Evolutionary conservation across 2,888 invertebrate species (phyloP).

Genomic region (Macrophya alboannulata): DNA sequence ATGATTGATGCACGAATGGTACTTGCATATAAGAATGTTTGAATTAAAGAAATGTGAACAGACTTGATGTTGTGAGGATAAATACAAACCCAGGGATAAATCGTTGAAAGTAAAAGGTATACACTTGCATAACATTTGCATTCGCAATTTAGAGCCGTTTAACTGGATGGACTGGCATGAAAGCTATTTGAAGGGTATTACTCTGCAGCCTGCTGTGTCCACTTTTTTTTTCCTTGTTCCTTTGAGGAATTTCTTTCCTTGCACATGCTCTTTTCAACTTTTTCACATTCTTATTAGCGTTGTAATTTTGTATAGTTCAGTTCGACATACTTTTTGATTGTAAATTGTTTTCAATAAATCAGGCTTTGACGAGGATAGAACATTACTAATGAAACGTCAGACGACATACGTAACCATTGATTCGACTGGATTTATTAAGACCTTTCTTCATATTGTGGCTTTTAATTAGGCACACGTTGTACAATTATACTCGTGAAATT

Average conservation of each 20-base stretch:
- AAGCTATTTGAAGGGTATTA: not conserved
- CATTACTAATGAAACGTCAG: too few relatives aligned
- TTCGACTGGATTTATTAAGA: too few relatives aligned
- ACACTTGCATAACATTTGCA: conserved; percentile 1
- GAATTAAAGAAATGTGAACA: not conserved
- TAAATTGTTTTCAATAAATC: too few relatives aligned
- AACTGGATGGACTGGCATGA: not conserved
- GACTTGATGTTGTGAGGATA: not conserved
- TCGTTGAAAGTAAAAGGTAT: not conserved
- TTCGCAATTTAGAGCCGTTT: conserved; percentile 3
- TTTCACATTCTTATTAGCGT: too few relatives aligned
- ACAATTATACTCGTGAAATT: not conserved
- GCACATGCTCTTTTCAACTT: too few relatives aligned
- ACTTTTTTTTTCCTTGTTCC: not conserved
- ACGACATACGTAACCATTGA: too few relatives aligned
- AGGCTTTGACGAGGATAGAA: too few relatives aligned
- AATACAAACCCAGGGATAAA: not conserved
- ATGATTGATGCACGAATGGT: not conserved
- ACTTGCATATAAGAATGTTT: not conserved
- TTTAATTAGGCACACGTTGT: not conserved
- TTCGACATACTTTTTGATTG: too few relatives aligned
- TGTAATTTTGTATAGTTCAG: too few relatives aligned
- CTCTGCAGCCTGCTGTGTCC: not conserved
- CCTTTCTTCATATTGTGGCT: not conserved
- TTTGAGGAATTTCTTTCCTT: not conserved